Base-by-base conservation (phyloP, 2,888 invertebrate genomes). In the Nomada flava region DNA sequence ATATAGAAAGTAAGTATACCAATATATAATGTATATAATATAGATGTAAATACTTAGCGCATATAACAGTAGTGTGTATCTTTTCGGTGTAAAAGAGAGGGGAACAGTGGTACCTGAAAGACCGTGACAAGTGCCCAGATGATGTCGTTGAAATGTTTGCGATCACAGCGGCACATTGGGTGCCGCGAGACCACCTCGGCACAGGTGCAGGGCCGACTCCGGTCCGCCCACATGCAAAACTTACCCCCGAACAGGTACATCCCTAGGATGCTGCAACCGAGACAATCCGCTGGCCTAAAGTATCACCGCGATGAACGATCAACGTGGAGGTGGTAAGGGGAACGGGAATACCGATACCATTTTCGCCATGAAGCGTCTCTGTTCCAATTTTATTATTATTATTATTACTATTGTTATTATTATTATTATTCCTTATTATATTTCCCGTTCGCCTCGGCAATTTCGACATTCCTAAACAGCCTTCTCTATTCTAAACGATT, bases 201-300 rank as follows among this genome's bases (percentile, higher is more conserved):
- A 96, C 98, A 99, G 95, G 97, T 97, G 95, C 99, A 99, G 95
- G 97, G 97, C 94, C 97, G 94, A 90, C 94, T 96, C 95, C 96
- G 96, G 95, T 98, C 98, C 95, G 96, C 96, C 96, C 96, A 97
- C 96, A 98, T 98, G 98, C 98, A 98, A 98, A 99, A 98, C 97
- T 98, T 98, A 97, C 98, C 98, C 95, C 98, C 98, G 96, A 99
- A 99, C 95, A 99, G 97, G 96, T 98, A 98, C 98, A 98, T 99
- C 96, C 99, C 99, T 96, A 99, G 97, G 95, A 98, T 98, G 97
- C 99, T 99, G 97, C 95, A 95, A 95, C 91, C 94, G 93, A 94
- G 92, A 93, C 92, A 93, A 93, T 91, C 92, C 93, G 89, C 88
- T 88, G 90, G 91, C 93, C 93, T 93, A 93, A 92, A 92, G 92